A percentile compares a stretch with the other conserved stretches of the same genome.
Conservation (phyloP, 2,797 vertebrate species). For the Capromys pilorides region DNA sequence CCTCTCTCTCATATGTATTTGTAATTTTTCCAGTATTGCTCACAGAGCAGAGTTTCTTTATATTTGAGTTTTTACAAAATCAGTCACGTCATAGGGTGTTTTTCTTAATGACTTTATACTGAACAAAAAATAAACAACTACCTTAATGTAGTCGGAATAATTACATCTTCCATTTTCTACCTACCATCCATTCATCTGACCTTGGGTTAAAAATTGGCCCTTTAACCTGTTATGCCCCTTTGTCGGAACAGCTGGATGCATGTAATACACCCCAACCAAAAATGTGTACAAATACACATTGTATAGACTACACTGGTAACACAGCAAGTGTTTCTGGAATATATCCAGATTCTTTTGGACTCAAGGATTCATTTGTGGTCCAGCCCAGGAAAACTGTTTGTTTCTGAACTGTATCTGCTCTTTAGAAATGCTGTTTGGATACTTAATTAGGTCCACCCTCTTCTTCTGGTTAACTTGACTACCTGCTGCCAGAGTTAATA, state of each 20-base stretch:
- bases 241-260: not conserved
- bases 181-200: not conserved
- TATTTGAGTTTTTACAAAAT: not conserved
- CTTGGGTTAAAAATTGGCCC: slow-evolving; percentile 32
- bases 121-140: slow-evolving; percentile 34
- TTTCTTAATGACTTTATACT: not conserved
- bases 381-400: slow-evolving; percentile 3
- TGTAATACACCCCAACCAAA: not conserved
- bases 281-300: too few species aligned
- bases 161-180: not conserved
- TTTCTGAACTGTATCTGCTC: slow-evolving; percentile 29
- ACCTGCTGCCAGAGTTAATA: slow-evolving; percentile 77
- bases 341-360: not conserved
- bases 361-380: slow-evolving; percentile 9
- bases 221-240: not conserved
- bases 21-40: not conserved
- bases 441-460: slow-evolving; percentile 73
- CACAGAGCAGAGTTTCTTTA: not conserved
- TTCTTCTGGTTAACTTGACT: slow-evolving; percentile 72
- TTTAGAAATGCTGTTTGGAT: slow-evolving; percentile 72
- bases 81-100: not conserved
- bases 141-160: slow-evolving; percentile 2
- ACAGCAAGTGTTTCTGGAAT: not conserved
- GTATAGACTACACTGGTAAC: not conserved
- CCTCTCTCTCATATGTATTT: not conserved